phyloP scores from a whole-genome alignment of 2,113 vertebrate genomes.

The Labeo catla region DNA sequence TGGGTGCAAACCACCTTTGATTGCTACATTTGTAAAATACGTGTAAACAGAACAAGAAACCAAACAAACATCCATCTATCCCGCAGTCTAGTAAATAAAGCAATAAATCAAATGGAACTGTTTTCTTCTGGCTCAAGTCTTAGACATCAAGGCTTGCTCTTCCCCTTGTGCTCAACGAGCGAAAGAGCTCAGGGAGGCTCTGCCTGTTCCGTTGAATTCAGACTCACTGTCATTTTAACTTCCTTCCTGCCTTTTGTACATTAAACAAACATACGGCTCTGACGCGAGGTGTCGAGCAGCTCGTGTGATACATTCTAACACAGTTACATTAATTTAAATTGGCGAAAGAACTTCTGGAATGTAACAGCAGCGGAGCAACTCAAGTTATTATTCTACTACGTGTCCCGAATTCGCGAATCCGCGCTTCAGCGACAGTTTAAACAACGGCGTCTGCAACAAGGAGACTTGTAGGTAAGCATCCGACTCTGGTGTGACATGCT shows the following conservation, averaged over 20 bases:
- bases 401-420: background rate
- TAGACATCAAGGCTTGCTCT: conserved; percentile 26
- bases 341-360: conserved; percentile 13
- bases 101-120: background rate
- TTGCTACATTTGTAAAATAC: background rate
- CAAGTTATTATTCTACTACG: conserved; percentile 3
- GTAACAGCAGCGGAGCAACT: background rate
- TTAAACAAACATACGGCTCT: conserved; percentile 58
- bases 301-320: background rate
- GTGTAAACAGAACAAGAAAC: background rate
- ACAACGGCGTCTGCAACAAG: conserved; percentile 18
- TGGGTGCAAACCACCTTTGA: background rate
- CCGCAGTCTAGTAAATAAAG: conserved; percentile 7
- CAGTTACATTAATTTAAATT: background rate
- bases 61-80: background rate
- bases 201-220: conserved; percentile 59
- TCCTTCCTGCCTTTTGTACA: conserved; percentile 68
- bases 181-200: conserved; percentile 47
- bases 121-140: background rate
- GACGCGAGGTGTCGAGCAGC: conserved; percentile 43
- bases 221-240: conserved; percentile 58
- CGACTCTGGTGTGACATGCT: background rate
- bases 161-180: conserved; percentile 45
- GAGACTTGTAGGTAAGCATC: conserved; percentile 21
- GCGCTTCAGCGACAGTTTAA: background rate